Evolutionary conservation across 2,113 vertebrate genomes (phyloP).

Genomic region (Steatornis caripensis): DNA sequence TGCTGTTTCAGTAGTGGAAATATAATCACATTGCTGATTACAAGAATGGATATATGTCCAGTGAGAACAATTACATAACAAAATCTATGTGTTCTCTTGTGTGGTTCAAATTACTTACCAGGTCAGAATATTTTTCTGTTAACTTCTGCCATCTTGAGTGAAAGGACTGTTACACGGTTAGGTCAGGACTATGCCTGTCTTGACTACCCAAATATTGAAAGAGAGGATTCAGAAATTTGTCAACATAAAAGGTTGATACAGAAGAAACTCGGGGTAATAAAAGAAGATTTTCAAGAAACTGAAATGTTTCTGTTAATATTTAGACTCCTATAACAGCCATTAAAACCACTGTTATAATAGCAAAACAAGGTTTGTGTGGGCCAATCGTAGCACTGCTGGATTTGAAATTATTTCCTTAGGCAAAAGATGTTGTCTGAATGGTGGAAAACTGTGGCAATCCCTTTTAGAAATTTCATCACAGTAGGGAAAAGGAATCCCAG

Average conservation of each 20-base stretch:
- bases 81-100: not conserved
- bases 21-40: not conserved
- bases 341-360: not conserved
- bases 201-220: not conserved
- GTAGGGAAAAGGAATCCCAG: not conserved
- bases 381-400: not conserved
- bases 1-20: not conserved
- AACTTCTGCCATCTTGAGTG: not conserved
- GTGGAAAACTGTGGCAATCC: not conserved
- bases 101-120: not conserved
- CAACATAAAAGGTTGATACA: not conserved
- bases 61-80: not conserved
- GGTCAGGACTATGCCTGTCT: not conserved
- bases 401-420: not conserved
- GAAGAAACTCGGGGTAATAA: not conserved
- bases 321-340: not conserved
- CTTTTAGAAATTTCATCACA: not conserved
- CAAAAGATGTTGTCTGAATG: not conserved
- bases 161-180: not conserved
- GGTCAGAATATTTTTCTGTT: not conserved
- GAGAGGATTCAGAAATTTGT: not conserved
- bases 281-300: not conserved
- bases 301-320: not conserved
- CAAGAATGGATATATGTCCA: not conserved
- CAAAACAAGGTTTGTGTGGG: not conserved